Conservation (phyloP, 2,113 vertebrate genomes). For the Limnothrissa miodon region DNA sequence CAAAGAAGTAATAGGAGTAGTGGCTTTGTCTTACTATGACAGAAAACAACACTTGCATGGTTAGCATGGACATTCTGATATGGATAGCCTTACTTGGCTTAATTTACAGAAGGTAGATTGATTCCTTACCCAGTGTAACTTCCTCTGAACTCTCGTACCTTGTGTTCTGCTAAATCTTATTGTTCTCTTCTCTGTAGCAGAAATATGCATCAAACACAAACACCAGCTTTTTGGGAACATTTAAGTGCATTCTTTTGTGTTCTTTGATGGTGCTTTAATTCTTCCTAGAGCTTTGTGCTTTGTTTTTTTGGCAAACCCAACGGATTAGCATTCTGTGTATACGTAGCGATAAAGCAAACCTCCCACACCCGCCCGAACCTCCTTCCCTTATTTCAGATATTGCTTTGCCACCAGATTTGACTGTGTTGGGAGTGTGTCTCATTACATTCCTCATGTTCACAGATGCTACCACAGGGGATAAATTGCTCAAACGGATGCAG, state of each 20-base stretch:
- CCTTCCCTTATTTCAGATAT: not conserved
- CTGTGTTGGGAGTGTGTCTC: not conserved
- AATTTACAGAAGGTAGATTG: not conserved
- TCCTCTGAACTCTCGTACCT: not conserved
- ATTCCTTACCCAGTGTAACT: not conserved
- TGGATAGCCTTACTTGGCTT: not conserved
- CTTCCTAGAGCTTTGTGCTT: not conserved
- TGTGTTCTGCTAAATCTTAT: not conserved
- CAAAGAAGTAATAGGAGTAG: not conserved
- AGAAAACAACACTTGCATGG: not conserved
- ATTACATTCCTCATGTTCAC: not conserved
- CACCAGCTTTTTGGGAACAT: not conserved
- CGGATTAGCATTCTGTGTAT: not conserved
- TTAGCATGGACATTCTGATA: not conserved
- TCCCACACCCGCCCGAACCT: not conserved
- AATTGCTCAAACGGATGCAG: not conserved
- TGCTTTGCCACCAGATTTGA: constrained; percentile 4
- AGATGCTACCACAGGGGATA: not conserved
- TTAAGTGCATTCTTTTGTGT: constrained; percentile 7
- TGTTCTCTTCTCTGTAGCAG: not conserved
- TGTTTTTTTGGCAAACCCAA: not conserved
- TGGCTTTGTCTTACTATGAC: not conserved
- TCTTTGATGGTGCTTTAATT: constrained; percentile 9
- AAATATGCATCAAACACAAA: not conserved
- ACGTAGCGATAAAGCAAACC: not conserved